These are phyloP conservation scores for Enoplosus armatus DNA, from an alignment of 2,797 vertebrate species.

Conservation along the genomic window DNA sequence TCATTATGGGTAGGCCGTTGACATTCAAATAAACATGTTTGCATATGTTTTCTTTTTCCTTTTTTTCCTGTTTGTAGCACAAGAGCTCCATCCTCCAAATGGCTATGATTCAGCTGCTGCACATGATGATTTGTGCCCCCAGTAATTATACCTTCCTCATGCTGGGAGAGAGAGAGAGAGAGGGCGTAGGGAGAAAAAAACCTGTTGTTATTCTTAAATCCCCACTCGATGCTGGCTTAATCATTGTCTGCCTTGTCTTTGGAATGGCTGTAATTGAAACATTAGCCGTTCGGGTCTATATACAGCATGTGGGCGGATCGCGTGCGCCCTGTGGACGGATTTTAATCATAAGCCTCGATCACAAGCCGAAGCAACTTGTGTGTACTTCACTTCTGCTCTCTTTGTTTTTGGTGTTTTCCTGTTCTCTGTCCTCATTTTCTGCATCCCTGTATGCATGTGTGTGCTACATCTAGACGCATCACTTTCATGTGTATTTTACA, in stretches of 20 bases:
- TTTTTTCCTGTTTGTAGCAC: constrained; percentile 32
- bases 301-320: constrained; percentile 72
- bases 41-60: constrained; percentile 22
- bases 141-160: constrained; percentile 77
- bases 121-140: constrained; percentile 73
- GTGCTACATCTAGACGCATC: not conserved
- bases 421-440: not conserved
- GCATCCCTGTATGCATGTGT: too few species aligned
- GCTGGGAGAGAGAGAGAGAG: constrained; percentile 30
- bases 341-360: constrained; percentile 77
- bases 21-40: constrained; percentile 69
- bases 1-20: constrained; percentile 40
- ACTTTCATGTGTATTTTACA: not conserved
- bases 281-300: constrained; percentile 76
- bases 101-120: constrained; percentile 70
- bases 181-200: constrained; percentile 5
- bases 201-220: constrained; percentile 80
- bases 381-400: constrained; percentile 32
- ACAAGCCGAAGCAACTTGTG: constrained; percentile 43
- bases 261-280: constrained; percentile 82
- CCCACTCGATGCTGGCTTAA: constrained; percentile 77
- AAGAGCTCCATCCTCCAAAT: constrained; percentile 61
- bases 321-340: constrained; percentile 58
- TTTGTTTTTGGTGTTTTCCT: not conserved
- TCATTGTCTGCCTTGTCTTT: constrained; percentile 79